Percentiles rank a stretch among this genome's conserved stretches.
Evolutionary conservation across 2,797 vertebrate genomes (phyloP).

Genomic region (Halcyon smyrnensis): DNA sequence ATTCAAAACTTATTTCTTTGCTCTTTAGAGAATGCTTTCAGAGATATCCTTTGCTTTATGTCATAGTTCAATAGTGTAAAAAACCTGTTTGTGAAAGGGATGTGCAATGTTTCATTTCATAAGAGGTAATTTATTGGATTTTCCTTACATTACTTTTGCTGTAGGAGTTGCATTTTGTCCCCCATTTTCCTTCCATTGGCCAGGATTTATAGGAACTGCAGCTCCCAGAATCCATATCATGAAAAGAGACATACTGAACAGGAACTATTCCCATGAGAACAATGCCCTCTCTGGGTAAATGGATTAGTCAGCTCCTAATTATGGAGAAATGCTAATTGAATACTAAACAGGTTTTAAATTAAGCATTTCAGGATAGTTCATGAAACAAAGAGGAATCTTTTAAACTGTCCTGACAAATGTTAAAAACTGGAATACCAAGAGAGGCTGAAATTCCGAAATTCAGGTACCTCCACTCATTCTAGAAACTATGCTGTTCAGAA

Average conservation of each 20-base stretch:
- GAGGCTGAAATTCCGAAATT: background rate
- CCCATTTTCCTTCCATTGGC: background rate
- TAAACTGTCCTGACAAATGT: background rate
- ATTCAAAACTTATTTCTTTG: background rate
- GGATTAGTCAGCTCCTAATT: background rate
- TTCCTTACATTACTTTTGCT: background rate
- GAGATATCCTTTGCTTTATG: background rate
- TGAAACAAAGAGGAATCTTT: background rate
- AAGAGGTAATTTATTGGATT: background rate
- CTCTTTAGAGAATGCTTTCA: background rate
- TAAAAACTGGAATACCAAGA: background rate
- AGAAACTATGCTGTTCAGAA: background rate
- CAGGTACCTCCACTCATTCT: accelerated
- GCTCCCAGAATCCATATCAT: background rate
- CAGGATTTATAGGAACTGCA: background rate
- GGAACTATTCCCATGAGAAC: background rate
- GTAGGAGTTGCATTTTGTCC: background rate
- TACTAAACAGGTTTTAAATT: background rate
- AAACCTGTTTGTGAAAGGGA: background rate
- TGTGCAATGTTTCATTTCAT: background rate
- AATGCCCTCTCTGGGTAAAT: background rate
- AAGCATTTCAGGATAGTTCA: background rate
- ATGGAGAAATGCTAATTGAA: background rate
- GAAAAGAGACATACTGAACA: background rate
- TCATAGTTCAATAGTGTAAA: background rate